Evolutionary conservation across 2,888 invertebrate genomes (phyloP), one percentile per base, ranked within the genome.

Genomic region (Drosophila leonis): DNA sequence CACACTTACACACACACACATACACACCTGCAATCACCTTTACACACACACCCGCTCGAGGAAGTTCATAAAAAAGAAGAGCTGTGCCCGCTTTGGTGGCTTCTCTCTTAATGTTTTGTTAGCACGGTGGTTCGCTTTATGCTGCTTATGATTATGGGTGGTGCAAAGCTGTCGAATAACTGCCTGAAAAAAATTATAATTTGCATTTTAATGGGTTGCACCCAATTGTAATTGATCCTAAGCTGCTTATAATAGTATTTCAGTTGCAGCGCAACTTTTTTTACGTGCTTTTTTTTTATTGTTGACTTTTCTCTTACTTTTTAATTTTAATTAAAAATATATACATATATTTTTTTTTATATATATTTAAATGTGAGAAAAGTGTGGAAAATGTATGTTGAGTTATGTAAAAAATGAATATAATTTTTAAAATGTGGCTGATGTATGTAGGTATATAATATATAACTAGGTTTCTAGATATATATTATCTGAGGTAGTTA

Each of bases 81-180:
- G 15, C 55, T 51, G 57, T 64, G 72, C 31, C 72, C 67, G 64
- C 59, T 82, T 68, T 64, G 75, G 77, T 72, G 80, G 83, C 84
- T 72, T 62, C 70, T 75, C 67, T 82, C 69, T 79, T 81, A 84
- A 86, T 83, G 72, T 51, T 37, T 52, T 42, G 55, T 67, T 75
- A 65, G 63, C 88, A 88, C 72, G 90, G 68, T 70, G 70, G 52
- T 27, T 39, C 37, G 39, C n/a, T 62, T 60, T 48, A n/a, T 18
- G 48, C 15, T 35, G 48, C 31, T 57, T 59, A 13, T 54, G 52
- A 37, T 66, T 56, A 24, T 61, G 46, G 54, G 29, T 63, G 41
- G 70, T 79, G 68, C 64, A 65, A 77, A 83, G 52, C 59, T 64
- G 64, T 57, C 42, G 48, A 44, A 15, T 33, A 46, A 39, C 31